These are phyloP conservation scores for Sanderia malayensis DNA, from an alignment of 30 jellyfish, hydroid and myxozoan species.

Conservation along the genomic window DNA sequence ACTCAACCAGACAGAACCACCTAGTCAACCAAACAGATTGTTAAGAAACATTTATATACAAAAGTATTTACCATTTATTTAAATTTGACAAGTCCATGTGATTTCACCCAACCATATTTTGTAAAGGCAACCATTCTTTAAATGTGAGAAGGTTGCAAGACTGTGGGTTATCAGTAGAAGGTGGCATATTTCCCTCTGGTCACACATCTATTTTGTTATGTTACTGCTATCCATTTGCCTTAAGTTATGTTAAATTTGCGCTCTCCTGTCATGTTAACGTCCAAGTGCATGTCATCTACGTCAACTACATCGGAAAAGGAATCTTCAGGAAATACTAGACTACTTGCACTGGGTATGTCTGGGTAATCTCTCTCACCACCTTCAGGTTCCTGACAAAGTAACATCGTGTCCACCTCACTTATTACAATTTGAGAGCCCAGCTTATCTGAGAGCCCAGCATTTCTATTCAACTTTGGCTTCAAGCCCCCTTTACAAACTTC, in stretches of 20 bases:
- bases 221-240: too few relatives aligned
- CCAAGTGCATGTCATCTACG: not conserved
- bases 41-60: too few relatives aligned
- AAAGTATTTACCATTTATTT: too few relatives aligned
- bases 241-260: not conserved
- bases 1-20: slow-evolving; percentile 1
- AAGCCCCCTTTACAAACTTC: not conserved
- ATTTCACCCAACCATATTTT: too few relatives aligned
- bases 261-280: slow-evolving; percentile 2
- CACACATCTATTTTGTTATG: too few relatives aligned
- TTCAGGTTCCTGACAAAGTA: not conserved
- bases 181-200: too few relatives aligned
- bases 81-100: too few relatives aligned
- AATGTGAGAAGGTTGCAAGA: too few relatives aligned
- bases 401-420: not conserved
- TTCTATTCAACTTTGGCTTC: not conserved
- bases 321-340: not conserved
- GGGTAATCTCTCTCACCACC: too few relatives aligned
- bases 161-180: too few relatives aligned
- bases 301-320: not conserved
- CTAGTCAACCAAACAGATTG: not conserved
- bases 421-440: not conserved
- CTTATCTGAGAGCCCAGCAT: not conserved
- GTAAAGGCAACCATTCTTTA: not conserved
- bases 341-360: too few relatives aligned